Percentiles rank a stretch among this genome's conserved stretches.
These are phyloP conservation scores for Pasiphila rectangulata DNA, from an alignment of 2,888 invertebrate species.

Conservation along the genomic window DNA sequence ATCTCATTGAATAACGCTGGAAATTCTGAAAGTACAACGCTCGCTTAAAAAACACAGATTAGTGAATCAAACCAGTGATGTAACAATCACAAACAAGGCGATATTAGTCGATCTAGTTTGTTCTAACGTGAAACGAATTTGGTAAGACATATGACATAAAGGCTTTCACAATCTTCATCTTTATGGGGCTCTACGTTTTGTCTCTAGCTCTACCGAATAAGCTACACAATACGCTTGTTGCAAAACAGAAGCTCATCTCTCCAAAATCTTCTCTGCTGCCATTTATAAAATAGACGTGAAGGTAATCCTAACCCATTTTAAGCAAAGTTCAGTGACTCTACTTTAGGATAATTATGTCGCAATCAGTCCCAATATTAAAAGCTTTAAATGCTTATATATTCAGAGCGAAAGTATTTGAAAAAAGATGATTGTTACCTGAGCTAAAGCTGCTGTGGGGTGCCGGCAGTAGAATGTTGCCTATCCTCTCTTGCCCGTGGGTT, in stretches of 20 bases:
- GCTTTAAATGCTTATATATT: neutral
- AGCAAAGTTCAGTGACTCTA: constrained; percentile 2
- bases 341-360: neutral
- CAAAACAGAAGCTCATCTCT: constrained; percentile 14
- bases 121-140: constrained; percentile 2
- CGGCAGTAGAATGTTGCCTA: too few relatives aligned
- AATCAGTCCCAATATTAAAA: neutral
- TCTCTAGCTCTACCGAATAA: constrained; percentile 1
- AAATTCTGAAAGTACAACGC: too few relatives aligned
- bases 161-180: too few relatives aligned
- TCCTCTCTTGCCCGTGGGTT: too few relatives aligned
- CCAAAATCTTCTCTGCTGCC: constrained; percentile 3
- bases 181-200: constrained; percentile 1
- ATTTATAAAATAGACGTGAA: constrained; percentile 14
- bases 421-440: too few relatives aligned
- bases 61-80: too few relatives aligned
- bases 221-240: constrained; percentile 15
- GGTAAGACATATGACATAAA: constrained; percentile 1
- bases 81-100: too few relatives aligned
- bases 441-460: too few relatives aligned
- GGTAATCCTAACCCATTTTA: constrained; percentile 1
- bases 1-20: too few relatives aligned
- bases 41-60: too few relatives aligned
- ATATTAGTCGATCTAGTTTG: too few relatives aligned
- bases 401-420: neutral